Evolutionary conservation across 2,888 invertebrate species (phyloP).

Genomic region (Chorisops tibialis): DNA sequence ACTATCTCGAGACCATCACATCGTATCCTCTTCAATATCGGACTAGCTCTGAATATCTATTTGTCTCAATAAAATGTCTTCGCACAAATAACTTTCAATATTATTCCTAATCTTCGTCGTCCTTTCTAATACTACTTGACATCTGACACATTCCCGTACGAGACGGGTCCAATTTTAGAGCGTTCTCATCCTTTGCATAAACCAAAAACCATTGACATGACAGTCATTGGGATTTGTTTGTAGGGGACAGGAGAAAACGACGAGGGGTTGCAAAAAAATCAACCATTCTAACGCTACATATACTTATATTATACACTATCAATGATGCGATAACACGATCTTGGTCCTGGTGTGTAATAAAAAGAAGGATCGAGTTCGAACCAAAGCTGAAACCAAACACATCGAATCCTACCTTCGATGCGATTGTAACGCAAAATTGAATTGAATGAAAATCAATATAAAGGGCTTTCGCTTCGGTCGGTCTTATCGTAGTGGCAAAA

Average conservation of each 20-base stretch:
- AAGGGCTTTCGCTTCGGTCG: conserved; percentile 13
- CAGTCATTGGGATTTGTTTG: conserved; percentile 3
- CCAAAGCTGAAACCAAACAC: conserved; percentile 9
- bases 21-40: conserved; percentile 1
- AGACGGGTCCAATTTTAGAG: conserved; percentile 13
- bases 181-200: not conserved
- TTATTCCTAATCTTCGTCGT: conserved; percentile 11
- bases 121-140: conserved; percentile 21
- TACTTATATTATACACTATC: conserved; percentile 8
- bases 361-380: conserved; percentile 2
- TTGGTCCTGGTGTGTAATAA: conserved; percentile 16
- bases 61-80: conserved; percentile 21
- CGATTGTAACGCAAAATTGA: conserved; percentile 14
- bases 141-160: conserved; percentile 10
- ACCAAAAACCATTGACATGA: conserved; percentile 6
- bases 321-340: conserved; percentile 16
- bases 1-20: too few relatives aligned
- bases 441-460: conserved; percentile 24
- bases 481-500: not conserved
- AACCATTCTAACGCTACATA: too few relatives aligned
- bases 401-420: conserved; percentile 7
- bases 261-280: too few relatives aligned
- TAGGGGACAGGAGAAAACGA: not conserved
- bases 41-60: conserved; percentile 10
- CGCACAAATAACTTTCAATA: conserved; percentile 21